Percentiles rank a stretch among this genome's conserved stretches.
These are phyloP conservation scores for Orestias chungarensis DNA, from an alignment of 2,797 vertebrate species.

Conservation along the genomic window DNA sequence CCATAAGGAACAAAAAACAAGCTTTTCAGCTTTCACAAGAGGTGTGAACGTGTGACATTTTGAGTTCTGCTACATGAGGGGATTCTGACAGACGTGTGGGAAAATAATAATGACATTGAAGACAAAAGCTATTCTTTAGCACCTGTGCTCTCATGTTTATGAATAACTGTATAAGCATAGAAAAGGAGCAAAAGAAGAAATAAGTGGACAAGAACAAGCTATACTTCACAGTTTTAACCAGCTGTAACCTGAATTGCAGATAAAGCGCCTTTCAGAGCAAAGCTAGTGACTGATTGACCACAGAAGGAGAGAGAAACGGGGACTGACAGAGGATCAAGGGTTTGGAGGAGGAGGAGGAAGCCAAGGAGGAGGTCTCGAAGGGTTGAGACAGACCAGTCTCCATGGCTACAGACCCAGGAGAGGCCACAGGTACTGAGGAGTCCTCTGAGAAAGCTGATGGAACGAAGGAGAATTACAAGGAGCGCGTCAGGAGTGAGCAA, in stretches of 20 bases:
- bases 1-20: constrained; percentile 33
- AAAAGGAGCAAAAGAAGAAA: constrained; percentile 15
- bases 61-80: constrained; percentile 26
- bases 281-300: constrained; percentile 60
- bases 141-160: constrained; percentile 30
- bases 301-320: constrained; percentile 80
- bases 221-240: constrained; percentile 15
- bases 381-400: constrained; percentile 64
- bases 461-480: constrained; percentile 75
- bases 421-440: constrained; percentile 88
- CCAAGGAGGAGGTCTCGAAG: constrained; percentile 52
- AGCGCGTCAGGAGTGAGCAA: constrained; percentile 54
- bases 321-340: constrained; percentile 76
- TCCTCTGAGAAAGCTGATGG: constrained; percentile 91
- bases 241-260: constrained; percentile 34
- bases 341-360: constrained; percentile 74
- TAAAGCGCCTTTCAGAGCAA: constrained; percentile 37
- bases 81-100: constrained; percentile 26
- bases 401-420: constrained; percentile 94
- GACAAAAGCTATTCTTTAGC: constrained; percentile 39
- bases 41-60: constrained; percentile 30
- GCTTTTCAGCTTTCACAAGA: constrained; percentile 27
- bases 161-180: constrained; percentile 19
- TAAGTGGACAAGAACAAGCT: constrained; percentile 11
- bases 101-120: constrained; percentile 57